phyloP scores from a whole-genome alignment of 2,888 invertebrate genomes.

The Linnaemya tessellans region DNA sequence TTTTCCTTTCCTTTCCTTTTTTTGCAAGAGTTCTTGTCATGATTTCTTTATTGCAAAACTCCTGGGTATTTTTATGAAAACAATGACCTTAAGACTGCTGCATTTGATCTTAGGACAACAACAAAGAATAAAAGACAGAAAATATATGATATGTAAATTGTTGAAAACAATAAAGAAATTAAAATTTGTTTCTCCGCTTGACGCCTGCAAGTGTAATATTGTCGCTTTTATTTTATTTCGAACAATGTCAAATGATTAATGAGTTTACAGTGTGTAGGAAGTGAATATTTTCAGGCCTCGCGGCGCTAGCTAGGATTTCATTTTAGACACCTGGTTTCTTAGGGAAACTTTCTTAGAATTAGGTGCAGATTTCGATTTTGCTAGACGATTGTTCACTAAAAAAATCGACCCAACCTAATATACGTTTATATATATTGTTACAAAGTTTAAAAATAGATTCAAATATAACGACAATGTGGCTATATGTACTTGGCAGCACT shows the following conservation, averaged over 20 bases:
- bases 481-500: no score
- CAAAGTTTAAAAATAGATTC: no score
- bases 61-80: conserved; percentile 52
- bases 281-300: no score
- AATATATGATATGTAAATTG: conserved; percentile 29
- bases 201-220: conserved; percentile 37
- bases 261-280: conserved; percentile 74
- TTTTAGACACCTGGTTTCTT: no score
- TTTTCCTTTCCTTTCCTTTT: conserved; percentile 1
- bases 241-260: conserved; percentile 73
- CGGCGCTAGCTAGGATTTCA: no score
- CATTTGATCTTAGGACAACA: conserved; percentile 16
- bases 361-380: no score
- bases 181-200: conserved; percentile 17
- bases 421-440: no score
- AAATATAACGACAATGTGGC: no score
- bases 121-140: conserved; percentile 26
- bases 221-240: conserved; percentile 43
- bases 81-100: conserved; percentile 66
- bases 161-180: conserved; percentile 8
- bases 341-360: no score
- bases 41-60: conserved; percentile 39
- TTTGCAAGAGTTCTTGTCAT: background rate
- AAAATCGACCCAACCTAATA: no score
- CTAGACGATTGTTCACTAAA: no score